Base-by-base conservation (phyloP, 1,140 invertebrate species). In the Drosophila yakuba region DNA sequence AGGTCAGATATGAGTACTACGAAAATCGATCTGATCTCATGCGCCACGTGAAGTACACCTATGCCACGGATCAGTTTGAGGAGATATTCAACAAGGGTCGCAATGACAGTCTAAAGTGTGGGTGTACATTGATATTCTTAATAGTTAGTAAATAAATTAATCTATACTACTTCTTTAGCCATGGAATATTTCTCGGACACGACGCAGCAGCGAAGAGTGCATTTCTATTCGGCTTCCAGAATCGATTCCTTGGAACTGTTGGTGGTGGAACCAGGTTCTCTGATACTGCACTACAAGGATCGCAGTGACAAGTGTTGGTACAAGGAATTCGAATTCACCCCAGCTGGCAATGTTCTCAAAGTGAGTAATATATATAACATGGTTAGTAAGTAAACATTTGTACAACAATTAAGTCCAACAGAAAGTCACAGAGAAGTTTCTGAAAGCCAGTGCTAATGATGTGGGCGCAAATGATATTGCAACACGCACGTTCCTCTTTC, bases 41-140 rank as follows among this genome's bases (percentile, higher is more conserved):
- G 76, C 69, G 93, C 2, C 93, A 94, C 68, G 93, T 94, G 1
- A 94, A 94, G 32, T 94, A 94, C 47, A 93, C 96, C 81, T 93
- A 95, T 12, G 82, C 93, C 35, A 94, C 93, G 0, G 93, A 94
- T 17, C 89, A 93, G 55, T 90, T 95, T 2, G 93, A 93, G 4
- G 97, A 97, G 92, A 94, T 92, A 52, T 98, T 97, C 80, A 74
- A 89, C 1, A 94, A 94, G 55, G 97, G 97, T 1, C 93, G 96
- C 43, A 93, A 92, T 6, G 96, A 97, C 89, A 94, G 94, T 62
- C 93, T 96, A 3, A 94, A 95, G 92, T 94, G 96, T 96, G 81
- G 61, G 56, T 63, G 5, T 11, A 25, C 2, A 4, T 14, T 2
- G 2, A 10, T 32, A 32, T 3, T 8, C 32, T 0, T 0, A 10